Base-by-base conservation (phyloP, 1,140 invertebrate species). In the Temnothorax nylanderi region DNA sequence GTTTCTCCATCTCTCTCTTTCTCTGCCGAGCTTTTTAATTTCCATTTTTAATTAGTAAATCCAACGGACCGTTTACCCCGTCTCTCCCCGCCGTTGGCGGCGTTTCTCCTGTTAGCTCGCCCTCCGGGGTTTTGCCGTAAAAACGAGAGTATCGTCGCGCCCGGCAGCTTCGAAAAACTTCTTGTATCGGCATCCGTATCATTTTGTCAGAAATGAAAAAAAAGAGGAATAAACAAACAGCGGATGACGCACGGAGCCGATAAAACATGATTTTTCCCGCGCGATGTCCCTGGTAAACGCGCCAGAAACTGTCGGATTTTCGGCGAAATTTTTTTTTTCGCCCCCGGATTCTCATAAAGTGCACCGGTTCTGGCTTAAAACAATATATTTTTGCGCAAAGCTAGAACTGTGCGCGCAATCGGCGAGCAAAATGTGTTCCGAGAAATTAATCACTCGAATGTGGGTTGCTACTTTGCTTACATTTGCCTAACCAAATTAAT, bases 21-120 rank as follows among this genome's bases (percentile, higher is more conserved):
- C 21, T 37, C 18, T 18, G 21, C 16, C n/a, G 65, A 34, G 69
- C 62, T 41, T 75, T 84, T 84, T 84, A 84, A 84, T 84, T 84
- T 84, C 44, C 75, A 86, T 86, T 86, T 86, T 86, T 86, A 80
- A 81, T 86, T 86, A 86, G 64, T 82, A 86, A 86, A 86, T 86
- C 85, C 85, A 86, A 54, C 85, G 75, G 44, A 81, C 76, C 85
- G 85, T 86, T 86, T 80, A 81, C 44, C 51, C 37, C n/a, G 47
- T 21, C 41, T 67, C 56, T 44, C 18, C 8, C 26, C 26, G 26
- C 26, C 64, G 51, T 54, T 26, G 51, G 21, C 49, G 37, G 75
- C 41, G 54, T 44, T 82, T 86, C 41, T 47, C 21, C 64, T 3
- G 37, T 8, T 58, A 67, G 41, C 26, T 72, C 41, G 69, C 26